phyloP scores from a whole-genome alignment of 2,888 invertebrate species.

The Eupsilia transversa region DNA sequence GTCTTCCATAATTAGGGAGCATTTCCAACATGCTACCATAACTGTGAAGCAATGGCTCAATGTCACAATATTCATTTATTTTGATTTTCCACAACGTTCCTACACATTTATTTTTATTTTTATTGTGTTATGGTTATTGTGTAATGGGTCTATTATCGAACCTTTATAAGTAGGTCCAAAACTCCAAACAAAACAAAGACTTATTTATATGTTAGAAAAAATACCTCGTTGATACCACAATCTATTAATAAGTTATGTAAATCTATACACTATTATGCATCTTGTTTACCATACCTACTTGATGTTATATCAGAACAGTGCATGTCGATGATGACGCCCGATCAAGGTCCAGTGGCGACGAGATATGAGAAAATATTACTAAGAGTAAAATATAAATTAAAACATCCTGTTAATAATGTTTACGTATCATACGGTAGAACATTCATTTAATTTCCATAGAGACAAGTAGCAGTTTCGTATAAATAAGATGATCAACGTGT shows the following conservation, averaged over 20 bases:
- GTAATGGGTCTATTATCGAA: neutral
- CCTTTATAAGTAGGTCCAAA: neutral
- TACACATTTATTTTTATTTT: no score
- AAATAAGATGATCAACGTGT: slow-evolving; percentile 46
- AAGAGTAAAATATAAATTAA: no score
- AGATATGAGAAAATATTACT: slow-evolving; percentile 47
- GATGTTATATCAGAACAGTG: slow-evolving; percentile 38
- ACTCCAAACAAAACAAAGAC: neutral
- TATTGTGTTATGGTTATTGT: no score
- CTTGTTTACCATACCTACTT: slow-evolving; percentile 12
- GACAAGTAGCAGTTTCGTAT: slow-evolving; percentile 40
- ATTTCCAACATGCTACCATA: neutral
- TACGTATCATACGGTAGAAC: no score
- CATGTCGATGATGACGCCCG: slow-evolving; percentile 64
- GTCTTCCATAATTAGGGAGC: neutral
- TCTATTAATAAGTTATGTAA: slow-evolving; percentile 53
- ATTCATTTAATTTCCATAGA: no score
- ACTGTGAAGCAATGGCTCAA: neutral
- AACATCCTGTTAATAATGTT: no score
- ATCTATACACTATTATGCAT: slow-evolving; percentile 55
- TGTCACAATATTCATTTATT: no score
- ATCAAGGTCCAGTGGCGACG: slow-evolving; percentile 69
- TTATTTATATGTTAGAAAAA: neutral
- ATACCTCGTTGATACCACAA: slow-evolving; percentile 31
- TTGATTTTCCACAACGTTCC: no score